Evolutionary conservation across 2,797 vertebrate species (phyloP), one percentile per base, ranked within the genome.

Genomic region (Pitangus sulphuratus): DNA sequence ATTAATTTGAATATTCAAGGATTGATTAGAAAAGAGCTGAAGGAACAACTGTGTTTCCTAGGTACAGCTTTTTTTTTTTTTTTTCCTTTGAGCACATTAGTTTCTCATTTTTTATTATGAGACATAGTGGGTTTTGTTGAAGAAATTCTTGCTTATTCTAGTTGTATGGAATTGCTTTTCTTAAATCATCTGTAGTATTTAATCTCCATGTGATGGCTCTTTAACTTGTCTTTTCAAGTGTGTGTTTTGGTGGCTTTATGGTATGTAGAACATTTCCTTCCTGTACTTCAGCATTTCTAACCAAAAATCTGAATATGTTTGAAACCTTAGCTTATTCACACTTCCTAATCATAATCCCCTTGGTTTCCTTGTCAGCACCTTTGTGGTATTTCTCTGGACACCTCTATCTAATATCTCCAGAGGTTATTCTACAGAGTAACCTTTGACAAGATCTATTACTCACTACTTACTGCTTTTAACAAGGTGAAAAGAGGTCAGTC

Each of bases 361-460:
- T 85, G 87, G 61, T 96, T 97, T 97, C 75, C 92, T 93, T 96
- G 74, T 97, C 94, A 95, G 83, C 87, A 84, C 90, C 91, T 96
- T 93, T 77, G 94, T 96, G 89, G 66, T 92, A 93, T 96, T 95
- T 96, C 94, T 97, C 45, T 95, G 92, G 95, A 97, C 87, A 95
- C 89, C 81, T 97, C 91, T 93, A 85, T 95, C 79, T 93, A 95
- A 96, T 89, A 95, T 95, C 66, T 88, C 93, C 82, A 83, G 71
- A 94, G 89, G 84, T 96, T 97, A 95, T 94, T 97, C 93, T 92
- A 95, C 90, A 92, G 92, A 91, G 91, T 93, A 96, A 96, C 95
- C 95, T 97, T 97, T 97, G 97, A 95, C 94, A 94, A 95, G 87
- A 95, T 96, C 90, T 95, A 83, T 96, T 97, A 92, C 94, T 96